These are phyloP conservation scores for Coregonus ussuriensis DNA, from an alignment of 2,797 vertebrate species.

Conservation along the genomic window DNA sequence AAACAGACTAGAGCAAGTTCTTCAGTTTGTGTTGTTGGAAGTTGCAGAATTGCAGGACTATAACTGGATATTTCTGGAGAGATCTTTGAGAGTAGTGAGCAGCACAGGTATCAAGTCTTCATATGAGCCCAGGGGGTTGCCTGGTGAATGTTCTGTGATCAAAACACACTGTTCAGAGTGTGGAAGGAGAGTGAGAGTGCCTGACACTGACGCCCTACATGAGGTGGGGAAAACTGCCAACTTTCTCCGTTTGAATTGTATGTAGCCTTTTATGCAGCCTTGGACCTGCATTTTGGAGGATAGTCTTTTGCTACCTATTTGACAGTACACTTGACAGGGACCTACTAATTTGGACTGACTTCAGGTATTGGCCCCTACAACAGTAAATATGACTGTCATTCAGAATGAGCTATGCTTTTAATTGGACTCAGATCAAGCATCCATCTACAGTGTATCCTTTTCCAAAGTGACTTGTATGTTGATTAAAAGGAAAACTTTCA, in stretches of 20 bases:
- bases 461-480: neutral
- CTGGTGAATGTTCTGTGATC: neutral
- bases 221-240: neutral
- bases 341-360: neutral
- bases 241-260: neutral
- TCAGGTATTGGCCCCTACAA: neutral
- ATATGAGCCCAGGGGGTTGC: neutral
- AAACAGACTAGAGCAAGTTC: neutral
- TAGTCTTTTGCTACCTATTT: neutral
- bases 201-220: neutral
- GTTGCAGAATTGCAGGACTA: neutral
- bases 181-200: neutral
- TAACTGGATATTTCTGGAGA: neutral
- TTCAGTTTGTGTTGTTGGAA: neutral
- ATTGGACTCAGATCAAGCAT: neutral
- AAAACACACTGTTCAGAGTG: neutral
- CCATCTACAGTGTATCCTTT: neutral
- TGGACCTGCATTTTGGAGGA: neutral
- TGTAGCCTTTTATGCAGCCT: neutral
- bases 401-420: neutral
- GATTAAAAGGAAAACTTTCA: neutral
- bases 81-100: neutral
- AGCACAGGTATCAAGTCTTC: neutral
- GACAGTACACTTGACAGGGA: neutral
- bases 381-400: no score